Evolutionary conservation across 2,888 invertebrate genomes (phyloP).

Genomic region (Prosapia bicincta): DNA sequence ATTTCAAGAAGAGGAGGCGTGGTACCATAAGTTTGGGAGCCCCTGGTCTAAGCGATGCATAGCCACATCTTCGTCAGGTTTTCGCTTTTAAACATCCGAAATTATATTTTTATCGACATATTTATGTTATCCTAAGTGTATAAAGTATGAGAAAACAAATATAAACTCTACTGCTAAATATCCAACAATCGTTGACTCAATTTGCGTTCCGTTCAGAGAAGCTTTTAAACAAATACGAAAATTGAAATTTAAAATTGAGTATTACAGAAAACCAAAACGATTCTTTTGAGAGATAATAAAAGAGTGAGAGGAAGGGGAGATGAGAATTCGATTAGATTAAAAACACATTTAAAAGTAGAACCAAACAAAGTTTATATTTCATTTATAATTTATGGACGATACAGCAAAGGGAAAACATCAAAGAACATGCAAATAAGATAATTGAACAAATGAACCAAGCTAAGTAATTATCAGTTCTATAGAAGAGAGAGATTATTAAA

Average conservation of each 20-base stretch:
- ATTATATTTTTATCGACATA: no score
- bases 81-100: no score
- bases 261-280: neutral
- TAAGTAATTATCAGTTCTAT: slow-evolving; percentile 7
- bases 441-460: slow-evolving; percentile 24
- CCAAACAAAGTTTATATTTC: neutral
- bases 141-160: no score
- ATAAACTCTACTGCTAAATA: no score
- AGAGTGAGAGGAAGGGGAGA: neutral
- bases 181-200: neutral
- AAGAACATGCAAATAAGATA: slow-evolving; percentile 12
- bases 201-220: neutral
- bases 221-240: neutral
- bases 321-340: neutral
- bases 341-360: slow-evolving; percentile 1
- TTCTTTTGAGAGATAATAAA: neutral
- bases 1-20: no score
- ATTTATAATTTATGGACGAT: neutral
- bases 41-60: no score
- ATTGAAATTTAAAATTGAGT: neutral
- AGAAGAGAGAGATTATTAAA: slow-evolving; percentile 4
- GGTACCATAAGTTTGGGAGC: no score
- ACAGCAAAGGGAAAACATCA: slow-evolving; percentile 10
- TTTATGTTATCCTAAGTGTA: no score
- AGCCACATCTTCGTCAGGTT: no score